Evolutionary conservation across 2,888 invertebrate genomes (phyloP), one percentile per base, ranked within the genome.

Genomic region (Platerodrilus igneus): DNA sequence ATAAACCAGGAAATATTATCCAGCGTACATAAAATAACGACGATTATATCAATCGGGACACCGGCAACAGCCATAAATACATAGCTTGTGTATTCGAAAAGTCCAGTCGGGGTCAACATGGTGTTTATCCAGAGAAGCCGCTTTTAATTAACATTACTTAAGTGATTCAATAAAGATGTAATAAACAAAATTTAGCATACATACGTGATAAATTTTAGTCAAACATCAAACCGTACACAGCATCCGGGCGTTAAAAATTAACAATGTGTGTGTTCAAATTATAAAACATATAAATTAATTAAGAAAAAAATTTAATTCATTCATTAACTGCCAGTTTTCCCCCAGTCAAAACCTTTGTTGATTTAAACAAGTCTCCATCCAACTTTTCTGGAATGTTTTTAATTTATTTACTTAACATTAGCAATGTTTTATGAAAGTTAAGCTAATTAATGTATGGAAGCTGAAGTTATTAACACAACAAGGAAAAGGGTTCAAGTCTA

Each of bases 401-500:
- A 20, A n/a, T n/a, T 8, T 9, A 9, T 20, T 20, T 9, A 20
- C 3, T 20, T n/a, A 20, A 8, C 8, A 8, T 5, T n/a, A n/a
- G 20, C 20, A 20, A 3, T 30, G 37, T 37, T 11, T 19, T 37
- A 37, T 26, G 23, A 30, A 27, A 38, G 25, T 38, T 38, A 38
- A 38, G 26, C 21, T 27, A 38, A 38, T 38, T 38, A 39, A 33
- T 25, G 32, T 32, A 32, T 32, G 32, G 23, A n/a, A 31, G 21
- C 28, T 34, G 29, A 27, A 39, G 17, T 32, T 18, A 37, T 23
- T 31, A 25, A 26, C 25, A 35, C 35, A 34, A 34, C 34, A 39
- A 43, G 38, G 38, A 30, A 20, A 39, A 44, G 20, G 43, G 28
- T 27, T 33, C 32, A 45, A 41, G n/a, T n/a, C n/a, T n/a, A n/a